These are phyloP conservation scores for Tichodroma muraria DNA, from an alignment of 2,113 vertebrate genomes.

Conservation along the genomic window DNA sequence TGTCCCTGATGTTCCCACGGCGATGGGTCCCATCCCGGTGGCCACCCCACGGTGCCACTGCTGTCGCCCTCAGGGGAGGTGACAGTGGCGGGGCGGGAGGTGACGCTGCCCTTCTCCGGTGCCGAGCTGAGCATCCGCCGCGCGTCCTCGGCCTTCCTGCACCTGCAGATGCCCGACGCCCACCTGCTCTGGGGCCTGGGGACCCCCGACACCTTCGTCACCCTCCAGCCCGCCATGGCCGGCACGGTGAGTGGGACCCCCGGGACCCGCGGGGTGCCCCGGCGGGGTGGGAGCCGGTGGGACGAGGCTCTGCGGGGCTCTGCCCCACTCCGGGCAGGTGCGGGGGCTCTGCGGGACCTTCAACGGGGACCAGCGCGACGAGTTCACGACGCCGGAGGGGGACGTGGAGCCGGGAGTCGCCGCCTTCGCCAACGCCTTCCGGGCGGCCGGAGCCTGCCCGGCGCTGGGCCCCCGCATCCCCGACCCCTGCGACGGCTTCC, in stretches of 20 bases:
- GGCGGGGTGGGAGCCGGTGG: not conserved
- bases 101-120: slow-evolving; percentile 72
- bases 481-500: slow-evolving; percentile 71
- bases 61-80: slow-evolving; percentile 68
- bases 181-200: slow-evolving; percentile 81
- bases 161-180: slow-evolving; percentile 77
- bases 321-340: slow-evolving; percentile 54
- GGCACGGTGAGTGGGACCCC: slow-evolving; percentile 67
- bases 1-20: not conserved
- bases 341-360: slow-evolving; percentile 88
- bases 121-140: slow-evolving; percentile 65
- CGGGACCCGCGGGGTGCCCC: fast-evolving
- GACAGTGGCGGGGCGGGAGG: slow-evolving; percentile 71
- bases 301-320: not conserved
- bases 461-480: not conserved
- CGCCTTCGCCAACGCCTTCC: slow-evolving; percentile 79
- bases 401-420: slow-evolving; percentile 77
- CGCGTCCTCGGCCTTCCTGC: slow-evolving; percentile 81
- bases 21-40: not conserved
- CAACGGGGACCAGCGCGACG: slow-evolving; percentile 86
- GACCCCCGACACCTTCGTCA: slow-evolving; percentile 73
- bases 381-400: slow-evolving; percentile 85
- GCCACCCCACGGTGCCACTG: not conserved
- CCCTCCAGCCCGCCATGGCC: slow-evolving; percentile 80
- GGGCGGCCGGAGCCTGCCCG: slow-evolving; percentile 56